Evolutionary conservation across 2,113 vertebrate genomes (phyloP), one percentile per base, ranked within the genome.

Genomic region (Xyrauchen texanus): DNA sequence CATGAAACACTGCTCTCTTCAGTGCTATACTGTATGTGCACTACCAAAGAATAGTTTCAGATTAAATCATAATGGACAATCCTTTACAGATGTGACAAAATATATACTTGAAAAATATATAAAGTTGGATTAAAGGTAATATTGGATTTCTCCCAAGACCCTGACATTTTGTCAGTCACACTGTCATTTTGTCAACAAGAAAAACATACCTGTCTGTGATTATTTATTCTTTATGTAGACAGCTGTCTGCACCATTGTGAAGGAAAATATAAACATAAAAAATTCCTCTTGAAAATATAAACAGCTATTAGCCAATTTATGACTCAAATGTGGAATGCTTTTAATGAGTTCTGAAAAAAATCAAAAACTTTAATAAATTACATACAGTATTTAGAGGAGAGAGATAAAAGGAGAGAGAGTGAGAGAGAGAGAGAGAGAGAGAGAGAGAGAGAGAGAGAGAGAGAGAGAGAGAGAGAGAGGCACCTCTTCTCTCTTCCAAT

Each of bases 241-340:
- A 34, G 67, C 67, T 68, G 67, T 68, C 67, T 68, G 49, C 67
- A 68, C 67, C 49, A 34, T 68, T 68, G 47, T 52, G 16, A 52
- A 52, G 67, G 16, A 52, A 52, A 68, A 68, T 34, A 49, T 68
- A 68, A 68, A 68, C 67, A 68, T 52, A 12, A 34, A 68, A 68
- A 68, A 68, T 68, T 34, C 47, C 16, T 52, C 67, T 68, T 52
- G 52, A 68, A 68, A 68, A 68, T 68, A 68, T 68, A 68, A 68
- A 68, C 67, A 68, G 49, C 49, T 52, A 68, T 68, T 68, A 68
- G 67, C 67, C 49, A 53, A 68, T 52, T 68, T 49, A 68, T 52
- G 67, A 68, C 67, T 68, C 49, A 68, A 68, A 68, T 34, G 9
- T 68, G 67, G 67, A 68, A 68, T 68, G 67, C 47, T 52, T 67